Evolutionary conservation across 35 echinoderm and acorn worm genomes (phyloP).

Genomic region (Heliocidaris tuberculata): DNA sequence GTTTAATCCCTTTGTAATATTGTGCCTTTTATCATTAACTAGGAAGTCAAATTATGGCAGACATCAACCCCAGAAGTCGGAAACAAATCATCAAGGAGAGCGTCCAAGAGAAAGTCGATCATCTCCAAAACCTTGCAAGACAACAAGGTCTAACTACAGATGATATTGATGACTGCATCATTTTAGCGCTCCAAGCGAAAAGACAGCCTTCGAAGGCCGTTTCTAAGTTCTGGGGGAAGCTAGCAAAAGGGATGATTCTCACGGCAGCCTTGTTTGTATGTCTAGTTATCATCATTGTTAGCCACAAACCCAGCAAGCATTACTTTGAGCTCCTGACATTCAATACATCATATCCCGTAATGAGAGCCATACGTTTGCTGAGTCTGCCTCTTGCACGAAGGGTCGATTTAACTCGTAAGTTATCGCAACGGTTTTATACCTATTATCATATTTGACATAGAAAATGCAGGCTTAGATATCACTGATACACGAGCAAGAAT

Average conservation of each 20-base stretch:
- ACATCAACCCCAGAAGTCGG: not conserved
- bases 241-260: not conserved
- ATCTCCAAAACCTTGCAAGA: not conserved
- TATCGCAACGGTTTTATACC: too few relatives aligned
- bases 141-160: not conserved
- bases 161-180: conserved; percentile 21
- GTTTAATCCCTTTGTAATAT: not conserved
- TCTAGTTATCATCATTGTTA: not conserved
- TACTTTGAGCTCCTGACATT: not conserved
- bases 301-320: conserved; percentile 4
- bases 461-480: too few relatives aligned
- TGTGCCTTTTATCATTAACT: not conserved
- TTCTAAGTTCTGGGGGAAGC: not conserved
- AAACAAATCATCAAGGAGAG: not conserved
- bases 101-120: not conserved
- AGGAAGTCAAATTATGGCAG: not conserved
- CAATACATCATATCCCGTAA: not conserved
- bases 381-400: not conserved
- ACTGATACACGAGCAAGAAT: too few relatives aligned
- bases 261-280: not conserved
- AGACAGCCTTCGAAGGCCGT: not conserved
- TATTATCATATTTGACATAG: too few relatives aligned
- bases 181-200: not conserved
- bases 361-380: not conserved
- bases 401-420: not conserved